phyloP scores from a whole-genome alignment of 2,797 vertebrate genomes.

The Pipistrellus kuhlii region DNA sequence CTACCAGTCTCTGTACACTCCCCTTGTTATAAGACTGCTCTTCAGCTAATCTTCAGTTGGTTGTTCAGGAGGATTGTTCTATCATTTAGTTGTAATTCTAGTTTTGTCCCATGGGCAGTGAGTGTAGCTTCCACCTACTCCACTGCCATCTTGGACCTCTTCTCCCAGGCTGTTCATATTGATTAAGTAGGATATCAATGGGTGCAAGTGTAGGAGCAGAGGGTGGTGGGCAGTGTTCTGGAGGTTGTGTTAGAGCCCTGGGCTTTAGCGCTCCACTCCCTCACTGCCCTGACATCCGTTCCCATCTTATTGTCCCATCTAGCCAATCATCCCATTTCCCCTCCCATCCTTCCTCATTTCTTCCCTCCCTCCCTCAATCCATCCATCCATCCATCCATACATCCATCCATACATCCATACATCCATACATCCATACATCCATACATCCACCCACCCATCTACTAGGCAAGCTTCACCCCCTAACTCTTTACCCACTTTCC shows the following conservation, averaged over 20 bases:
- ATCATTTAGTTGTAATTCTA: not conserved
- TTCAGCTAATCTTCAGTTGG: not conserved
- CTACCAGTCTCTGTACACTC: not conserved
- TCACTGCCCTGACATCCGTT: not conserved
- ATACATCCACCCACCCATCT: not conserved
- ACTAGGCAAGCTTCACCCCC: not conserved
- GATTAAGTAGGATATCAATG: not conserved
- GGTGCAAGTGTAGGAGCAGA: not conserved
- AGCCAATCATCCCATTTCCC: not conserved
- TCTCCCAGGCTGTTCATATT: not conserved
- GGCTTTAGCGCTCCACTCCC: not conserved
- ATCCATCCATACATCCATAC: not conserved
- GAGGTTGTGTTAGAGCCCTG: not conserved
- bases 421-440: not conserved
- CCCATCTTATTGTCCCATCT: not conserved
- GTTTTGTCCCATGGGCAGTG: not conserved
- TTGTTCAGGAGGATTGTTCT: not conserved
- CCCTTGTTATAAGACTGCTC: not conserved
- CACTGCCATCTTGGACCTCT: not conserved
- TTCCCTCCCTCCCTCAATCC: not conserved
- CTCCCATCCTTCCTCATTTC: not conserved
- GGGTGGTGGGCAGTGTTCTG: not conserved
- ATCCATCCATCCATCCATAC: not conserved
- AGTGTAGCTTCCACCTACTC: not conserved
- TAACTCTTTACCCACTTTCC: not conserved